phyloP scores from a whole-genome alignment of 2,888 invertebrate species.

The Leptinotarsa peninsularis region DNA sequence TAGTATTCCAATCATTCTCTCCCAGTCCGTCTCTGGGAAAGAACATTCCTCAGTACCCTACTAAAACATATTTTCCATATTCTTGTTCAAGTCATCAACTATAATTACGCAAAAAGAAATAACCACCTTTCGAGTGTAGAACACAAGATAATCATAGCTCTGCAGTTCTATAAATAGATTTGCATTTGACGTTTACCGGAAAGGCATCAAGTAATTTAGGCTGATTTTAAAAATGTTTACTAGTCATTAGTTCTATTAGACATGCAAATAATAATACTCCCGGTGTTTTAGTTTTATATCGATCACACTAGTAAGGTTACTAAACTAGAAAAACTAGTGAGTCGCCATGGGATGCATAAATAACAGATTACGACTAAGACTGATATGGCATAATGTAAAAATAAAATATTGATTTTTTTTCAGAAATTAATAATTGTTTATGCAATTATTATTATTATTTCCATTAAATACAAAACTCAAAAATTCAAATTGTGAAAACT shows the following conservation, averaged over 20 bases:
- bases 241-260: constrained; percentile 24
- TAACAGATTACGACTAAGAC: no score
- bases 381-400: no score
- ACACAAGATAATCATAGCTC: constrained; percentile 44
- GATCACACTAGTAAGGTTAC: constrained; percentile 5
- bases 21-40: constrained; percentile 15
- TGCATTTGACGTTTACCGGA: constrained; percentile 45
- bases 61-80: constrained; percentile 40
- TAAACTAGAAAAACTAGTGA: constrained; percentile 1
- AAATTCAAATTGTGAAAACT: no score
- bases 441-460: no score
- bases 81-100: constrained; percentile 33
- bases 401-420: no score
- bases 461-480: no score
- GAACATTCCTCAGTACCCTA: constrained; percentile 31
- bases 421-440: no score
- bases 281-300: constrained; percentile 16
- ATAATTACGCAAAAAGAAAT: constrained; percentile 39
- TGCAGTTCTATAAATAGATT: constrained; percentile 49
- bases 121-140: constrained; percentile 39
- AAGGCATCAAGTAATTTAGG: constrained; percentile 44
- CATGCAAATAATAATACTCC: constrained; percentile 25
- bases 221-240: constrained; percentile 20
- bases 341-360: no score
- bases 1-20: background rate